phyloP scores from a whole-genome alignment of 2,888 invertebrate species.

The Melanotus villosus region DNA sequence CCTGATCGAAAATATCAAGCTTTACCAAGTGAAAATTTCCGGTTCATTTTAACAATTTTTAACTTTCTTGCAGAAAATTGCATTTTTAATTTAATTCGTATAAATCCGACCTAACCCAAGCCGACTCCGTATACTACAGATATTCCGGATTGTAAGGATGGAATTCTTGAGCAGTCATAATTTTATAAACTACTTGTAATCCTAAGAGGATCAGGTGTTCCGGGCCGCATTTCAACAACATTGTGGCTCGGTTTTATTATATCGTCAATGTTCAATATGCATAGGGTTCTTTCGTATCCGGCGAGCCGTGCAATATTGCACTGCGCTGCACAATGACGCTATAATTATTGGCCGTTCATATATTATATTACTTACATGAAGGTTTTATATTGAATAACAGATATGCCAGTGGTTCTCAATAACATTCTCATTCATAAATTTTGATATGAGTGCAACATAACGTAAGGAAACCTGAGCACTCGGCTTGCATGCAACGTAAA shows the following conservation, averaged over 20 bases:
- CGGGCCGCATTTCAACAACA: slow-evolving; percentile 27
- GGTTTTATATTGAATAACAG: slow-evolving; percentile 28
- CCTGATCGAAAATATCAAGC: slow-evolving; percentile 9
- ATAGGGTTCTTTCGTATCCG: slow-evolving; percentile 32
- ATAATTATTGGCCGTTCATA: slow-evolving; percentile 38
- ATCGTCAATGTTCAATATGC: slow-evolving; percentile 36
- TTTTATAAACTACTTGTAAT: slow-evolving; percentile 25
- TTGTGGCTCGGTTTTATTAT: slow-evolving; percentile 36
- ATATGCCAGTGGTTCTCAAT: slow-evolving; percentile 21
- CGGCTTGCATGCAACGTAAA: too few species aligned
- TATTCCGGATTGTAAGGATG: neutral
- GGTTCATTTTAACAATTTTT: too few species aligned
- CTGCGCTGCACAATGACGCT: slow-evolving; percentile 31
- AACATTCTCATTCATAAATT: neutral
- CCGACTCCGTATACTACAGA: neutral
- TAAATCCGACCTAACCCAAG: too few species aligned
- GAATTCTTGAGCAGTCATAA: neutral
- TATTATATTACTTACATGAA: slow-evolving; percentile 32
- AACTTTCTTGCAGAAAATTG: too few species aligned
- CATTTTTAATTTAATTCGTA: too few species aligned
- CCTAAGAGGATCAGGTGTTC: slow-evolving; percentile 38
- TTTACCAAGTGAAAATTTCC: too few species aligned
- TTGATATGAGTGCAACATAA: too few species aligned
- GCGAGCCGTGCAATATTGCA: slow-evolving; percentile 31
- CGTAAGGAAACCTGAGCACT: too few species aligned